Evolutionary conservation across 1,140 invertebrate genomes (phyloP).

Genomic region (Planococcus citri): DNA sequence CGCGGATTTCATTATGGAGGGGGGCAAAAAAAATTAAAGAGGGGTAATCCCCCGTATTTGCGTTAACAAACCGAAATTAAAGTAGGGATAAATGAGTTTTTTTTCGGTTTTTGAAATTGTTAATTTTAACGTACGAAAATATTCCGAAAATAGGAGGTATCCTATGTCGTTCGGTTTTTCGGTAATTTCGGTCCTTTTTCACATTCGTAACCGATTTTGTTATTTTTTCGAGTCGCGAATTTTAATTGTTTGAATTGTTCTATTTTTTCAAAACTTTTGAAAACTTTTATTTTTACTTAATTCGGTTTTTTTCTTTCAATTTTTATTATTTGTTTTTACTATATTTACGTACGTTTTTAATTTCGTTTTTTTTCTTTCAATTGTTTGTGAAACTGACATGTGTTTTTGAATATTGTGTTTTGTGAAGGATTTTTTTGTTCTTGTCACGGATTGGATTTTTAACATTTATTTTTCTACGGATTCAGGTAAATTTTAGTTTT

Average conservation of each 20-base stretch:
- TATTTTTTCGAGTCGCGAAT: neutral
- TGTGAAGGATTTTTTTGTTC: neutral
- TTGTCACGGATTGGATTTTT: neutral
- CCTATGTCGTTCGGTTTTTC: slow-evolving; percentile 5
- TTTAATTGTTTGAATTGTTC: neutral
- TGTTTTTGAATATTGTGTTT: neutral
- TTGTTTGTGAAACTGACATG: neutral
- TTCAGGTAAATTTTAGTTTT: neutral
- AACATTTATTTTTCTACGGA: neutral
- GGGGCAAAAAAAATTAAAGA: slow-evolving; percentile 15
- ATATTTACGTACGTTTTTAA: neutral
- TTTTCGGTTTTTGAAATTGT: slow-evolving; percentile 20
- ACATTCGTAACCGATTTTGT: neutral
- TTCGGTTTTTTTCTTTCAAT: neutral
- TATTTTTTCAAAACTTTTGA: no score
- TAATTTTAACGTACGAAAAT: slow-evolving; percentile 18
- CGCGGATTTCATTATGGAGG: slow-evolving; percentile 8
- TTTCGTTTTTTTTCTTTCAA: neutral
- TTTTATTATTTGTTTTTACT: neutral
- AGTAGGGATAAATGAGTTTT: slow-evolving; percentile 16
- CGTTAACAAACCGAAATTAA: slow-evolving; percentile 16
- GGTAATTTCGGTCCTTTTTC: slow-evolving; percentile 3
- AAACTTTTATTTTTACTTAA: neutral
- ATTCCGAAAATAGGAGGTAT: slow-evolving; percentile 15
- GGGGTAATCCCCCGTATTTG: slow-evolving; percentile 15